These are phyloP conservation scores for Rallus crepitans DNA, from an alignment of 2,797 vertebrate genomes.

Conservation along the genomic window DNA sequence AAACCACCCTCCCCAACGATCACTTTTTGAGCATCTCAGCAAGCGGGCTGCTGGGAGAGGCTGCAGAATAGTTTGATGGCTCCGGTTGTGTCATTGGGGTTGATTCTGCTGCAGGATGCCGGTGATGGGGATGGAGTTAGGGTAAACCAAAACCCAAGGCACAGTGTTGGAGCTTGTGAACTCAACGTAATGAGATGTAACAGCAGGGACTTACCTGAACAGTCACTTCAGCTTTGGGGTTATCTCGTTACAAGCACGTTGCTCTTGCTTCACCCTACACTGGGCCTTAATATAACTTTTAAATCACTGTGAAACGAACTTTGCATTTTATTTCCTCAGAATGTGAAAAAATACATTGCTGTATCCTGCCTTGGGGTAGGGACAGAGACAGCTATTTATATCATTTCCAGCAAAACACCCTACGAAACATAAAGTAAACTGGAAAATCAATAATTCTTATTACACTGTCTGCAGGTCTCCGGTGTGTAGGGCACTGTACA, in stretches of 20 bases:
- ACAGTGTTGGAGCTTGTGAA: neutral
- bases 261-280: neutral
- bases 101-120: neutral
- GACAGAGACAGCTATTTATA: constrained; percentile 41
- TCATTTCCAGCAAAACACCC: constrained; percentile 39
- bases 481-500: neutral
- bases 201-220: constrained; percentile 50
- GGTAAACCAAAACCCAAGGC: constrained; percentile 24
- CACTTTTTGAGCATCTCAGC: neutral
- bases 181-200: constrained; percentile 15
- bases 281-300: constrained; percentile 67
- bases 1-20: constrained; percentile 29
- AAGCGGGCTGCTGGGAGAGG: neutral
- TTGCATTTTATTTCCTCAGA: neutral
- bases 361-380: neutral
- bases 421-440: constrained; percentile 8
- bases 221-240: neutral
- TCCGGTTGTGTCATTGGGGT: neutral
- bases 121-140: neutral
- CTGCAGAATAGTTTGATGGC: neutral
- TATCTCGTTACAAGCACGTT: constrained; percentile 59
- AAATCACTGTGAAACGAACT: constrained; percentile 9
- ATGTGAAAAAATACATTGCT: neutral
- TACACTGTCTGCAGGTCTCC: neutral
- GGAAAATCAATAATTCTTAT: constrained; percentile 60